phyloP scores from a whole-genome alignment of 2,113 vertebrate genomes.

The Cacatua alba region DNA sequence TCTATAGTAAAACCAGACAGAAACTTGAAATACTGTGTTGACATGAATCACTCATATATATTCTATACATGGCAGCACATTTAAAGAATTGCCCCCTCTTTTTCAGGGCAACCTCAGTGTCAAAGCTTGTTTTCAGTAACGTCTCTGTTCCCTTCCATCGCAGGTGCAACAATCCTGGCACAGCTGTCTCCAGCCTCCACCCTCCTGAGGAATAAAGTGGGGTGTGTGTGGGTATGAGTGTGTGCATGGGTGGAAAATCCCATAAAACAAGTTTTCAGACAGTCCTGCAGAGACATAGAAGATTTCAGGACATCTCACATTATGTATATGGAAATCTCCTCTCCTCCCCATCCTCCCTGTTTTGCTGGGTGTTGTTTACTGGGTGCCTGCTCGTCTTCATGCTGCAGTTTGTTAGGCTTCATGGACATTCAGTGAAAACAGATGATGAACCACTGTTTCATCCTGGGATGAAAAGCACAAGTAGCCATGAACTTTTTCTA shows the following conservation, averaged over 20 bases:
- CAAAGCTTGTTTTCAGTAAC: background rate
- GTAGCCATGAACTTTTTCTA: background rate
- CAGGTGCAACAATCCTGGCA: slow-evolving; percentile 13
- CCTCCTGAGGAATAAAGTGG: background rate
- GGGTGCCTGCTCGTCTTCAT: background rate
- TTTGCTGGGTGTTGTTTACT: background rate
- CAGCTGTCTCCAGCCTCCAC: background rate
- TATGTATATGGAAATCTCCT: background rate
- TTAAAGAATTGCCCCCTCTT: background rate
- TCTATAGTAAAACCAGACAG: background rate
- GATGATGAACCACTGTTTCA: background rate
- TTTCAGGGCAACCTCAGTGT: background rate
- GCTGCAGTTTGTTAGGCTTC: background rate
- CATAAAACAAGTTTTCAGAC: slow-evolving; percentile 14
- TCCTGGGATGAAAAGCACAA: background rate
- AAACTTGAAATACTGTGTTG: background rate
- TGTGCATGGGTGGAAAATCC: background rate
- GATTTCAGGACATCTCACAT: background rate
- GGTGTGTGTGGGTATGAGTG: background rate
- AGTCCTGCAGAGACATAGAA: background rate
- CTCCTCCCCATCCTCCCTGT: background rate
- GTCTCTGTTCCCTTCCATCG: background rate
- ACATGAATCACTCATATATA: background rate
- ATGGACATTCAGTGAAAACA: background rate
- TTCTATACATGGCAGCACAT: background rate